Base-by-base conservation (phyloP, 2,113 vertebrate species). In the Collichthys lucidus region DNA sequence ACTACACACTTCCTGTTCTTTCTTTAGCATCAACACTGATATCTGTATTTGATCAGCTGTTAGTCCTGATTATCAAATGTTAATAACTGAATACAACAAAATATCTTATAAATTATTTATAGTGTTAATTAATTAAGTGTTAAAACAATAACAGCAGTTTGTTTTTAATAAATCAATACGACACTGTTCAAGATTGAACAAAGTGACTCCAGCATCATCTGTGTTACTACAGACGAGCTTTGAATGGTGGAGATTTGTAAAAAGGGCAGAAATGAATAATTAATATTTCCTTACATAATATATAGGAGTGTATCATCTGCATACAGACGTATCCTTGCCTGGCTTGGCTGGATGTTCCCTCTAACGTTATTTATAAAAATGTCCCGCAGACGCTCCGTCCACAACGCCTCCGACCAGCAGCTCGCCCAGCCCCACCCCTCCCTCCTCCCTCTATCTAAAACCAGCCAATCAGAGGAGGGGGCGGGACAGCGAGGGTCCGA, bases 381-480 rank as follows among this genome's bases (percentile, higher is more conserved):
- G 11, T 81, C 22, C 29, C 24, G 49, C 66, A 92, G 88, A 88
- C n/a, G 20, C 60, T 47, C 50, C 44, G 1, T 64, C 87, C 50
- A 70, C 84, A 0, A 84, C 86, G 12, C 77, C 85, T 2, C 86
- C 85, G 0, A 67, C 84, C 79, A 91, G 91, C 60, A 44, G 66
- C 60, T 82, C 86, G 0, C 61, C 81, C 9, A 86, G 80, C 44
- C 83, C 89, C 20, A 67, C 85, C 74, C 79, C 89, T 24, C 81
- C 89, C 24, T 67, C 87, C 72, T 91, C 91, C 71, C 62, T 86
- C 47, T 67, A 40, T 11, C 64, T 77, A n/a, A 84, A 76, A 44
- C 64, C 82, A 9, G 59, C 74, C 75, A 72, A 72, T 79, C 80
- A 80, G 53, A 80, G 71, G 31, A 82, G 64, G 73, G 83, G 61